phyloP scores from a whole-genome alignment of 1,140 invertebrate species.

The Brachionus asplanchnoidis region DNA sequence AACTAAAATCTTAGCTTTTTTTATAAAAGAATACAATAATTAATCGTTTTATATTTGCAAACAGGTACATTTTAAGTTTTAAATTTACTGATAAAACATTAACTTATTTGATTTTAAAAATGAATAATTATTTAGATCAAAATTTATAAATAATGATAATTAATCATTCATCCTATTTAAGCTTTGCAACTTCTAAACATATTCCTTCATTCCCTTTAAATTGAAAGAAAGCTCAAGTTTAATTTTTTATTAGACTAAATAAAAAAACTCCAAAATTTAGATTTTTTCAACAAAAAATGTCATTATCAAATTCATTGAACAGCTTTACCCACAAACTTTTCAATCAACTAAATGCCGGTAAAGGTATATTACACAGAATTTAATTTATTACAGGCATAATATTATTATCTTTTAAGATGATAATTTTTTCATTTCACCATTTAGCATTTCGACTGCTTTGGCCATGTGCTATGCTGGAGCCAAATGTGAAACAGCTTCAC shows the following conservation, averaged over 20 bases:
- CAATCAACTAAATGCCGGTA: too few relatives aligned
- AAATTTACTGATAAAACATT: neutral
- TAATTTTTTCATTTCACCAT: too few relatives aligned
- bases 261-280: neutral
- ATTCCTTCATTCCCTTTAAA: neutral
- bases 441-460: too few relatives aligned
- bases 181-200: neutral
- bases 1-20: too few relatives aligned
- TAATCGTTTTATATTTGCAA: too few relatives aligned
- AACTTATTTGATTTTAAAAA: neutral
- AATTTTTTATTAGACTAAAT: neutral
- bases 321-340: constrained; percentile 38
- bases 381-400: too few relatives aligned
- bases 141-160: neutral
- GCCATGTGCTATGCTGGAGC: too few relatives aligned
- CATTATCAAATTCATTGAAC: constrained; percentile 6
- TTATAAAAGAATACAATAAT: too few relatives aligned
- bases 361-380: too few relatives aligned
- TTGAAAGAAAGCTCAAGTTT: neutral
- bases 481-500: too few relatives aligned
- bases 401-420: too few relatives aligned
- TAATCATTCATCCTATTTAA: neutral
- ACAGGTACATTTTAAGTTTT: neutral
- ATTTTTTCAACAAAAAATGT: constrained; percentile 14
- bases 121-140: neutral